Evolutionary conservation across 2,888 invertebrate species (phyloP), one percentile per base, ranked within the genome.

Genomic region (Serripes groenlandicus): DNA sequence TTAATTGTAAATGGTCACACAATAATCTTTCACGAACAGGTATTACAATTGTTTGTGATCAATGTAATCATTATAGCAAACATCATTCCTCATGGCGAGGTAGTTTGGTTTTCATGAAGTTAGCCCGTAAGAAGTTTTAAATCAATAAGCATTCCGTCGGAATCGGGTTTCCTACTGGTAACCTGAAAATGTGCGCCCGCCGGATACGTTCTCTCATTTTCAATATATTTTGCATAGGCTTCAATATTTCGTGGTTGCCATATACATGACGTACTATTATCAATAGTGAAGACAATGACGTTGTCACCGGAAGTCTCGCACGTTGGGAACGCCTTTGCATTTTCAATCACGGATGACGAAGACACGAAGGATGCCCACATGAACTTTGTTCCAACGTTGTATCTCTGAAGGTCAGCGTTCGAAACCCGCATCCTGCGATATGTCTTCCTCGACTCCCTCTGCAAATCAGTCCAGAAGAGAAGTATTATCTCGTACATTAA

Each of bases 211-310:
- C 88, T 83, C 56, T 88, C 88, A 1, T 74, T 75, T 42, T 88
- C 87, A 32, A 64, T 62, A 34, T 80, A 85, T 21, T 56, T 56
- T 1, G 88, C 86, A 37, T 81, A 85, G 3, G 69, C 30, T n/a
- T 84, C 83, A 21, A 88, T 87, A 58, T 88, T 75, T 52, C 85
- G 71, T 3, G 86, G 88, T 42, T 81, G 78, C 84, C 87, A 86
- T 1, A 60, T 66, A 35, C 58, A 75, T 4, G 42, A n/a, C 15
- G 56, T 54, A 3, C 70, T 72, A 56, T 89, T 89, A 37, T 86
- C 79, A 37, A 89, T 86, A 0, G 56, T 75, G 58, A 89, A 87
- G 1, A 83, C 58, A 0, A 85, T 73, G 3, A 42, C 34, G 21
- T 68, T 42, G 1, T 79, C 75, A 11, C 81, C 85, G 21, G 52